Evolutionary conservation across 2,113 vertebrate species (phyloP).

Genomic region (Oxygymnocypris stewartii): DNA sequence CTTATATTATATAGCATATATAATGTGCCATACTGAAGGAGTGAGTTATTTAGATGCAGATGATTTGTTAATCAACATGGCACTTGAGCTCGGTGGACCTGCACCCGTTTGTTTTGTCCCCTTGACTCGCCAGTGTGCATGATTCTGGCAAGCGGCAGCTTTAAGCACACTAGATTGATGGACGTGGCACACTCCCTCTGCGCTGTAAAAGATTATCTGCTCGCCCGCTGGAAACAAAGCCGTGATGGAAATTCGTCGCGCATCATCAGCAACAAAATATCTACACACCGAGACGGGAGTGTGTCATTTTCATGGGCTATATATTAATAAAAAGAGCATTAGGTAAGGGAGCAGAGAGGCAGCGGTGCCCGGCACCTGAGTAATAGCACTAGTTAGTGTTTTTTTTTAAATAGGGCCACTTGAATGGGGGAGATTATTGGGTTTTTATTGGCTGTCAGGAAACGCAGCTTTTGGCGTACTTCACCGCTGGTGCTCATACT

Average conservation of each 20-base stretch:
- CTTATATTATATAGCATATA: background rate
- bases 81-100: background rate
- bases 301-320: slow-evolving; percentile 90
- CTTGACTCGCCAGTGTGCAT: slow-evolving; percentile 35
- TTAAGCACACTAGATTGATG: slow-evolving; percentile 79
- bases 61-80: background rate
- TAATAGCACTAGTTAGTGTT: slow-evolving; percentile 79
- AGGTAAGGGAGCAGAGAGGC: slow-evolving; percentile 70
- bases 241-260: slow-evolving; percentile 91
- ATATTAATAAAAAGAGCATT: slow-evolving; percentile 83
- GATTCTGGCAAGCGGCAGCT: slow-evolving; percentile 65
- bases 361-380: slow-evolving; percentile 64
- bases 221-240: slow-evolving; percentile 86
- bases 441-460: slow-evolving; percentile 84
- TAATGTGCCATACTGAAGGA: background rate
- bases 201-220: slow-evolving; percentile 88
- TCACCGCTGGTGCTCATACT: slow-evolving; percentile 76
- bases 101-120: background rate
- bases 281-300: slow-evolving; percentile 86
- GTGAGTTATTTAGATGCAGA: background rate
- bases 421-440: slow-evolving; percentile 78
- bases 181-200: slow-evolving; percentile 60
- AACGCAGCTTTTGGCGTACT: slow-evolving; percentile 78
- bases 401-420: slow-evolving; percentile 70
- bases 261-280: slow-evolving; percentile 92